Conservation (phyloP, 2,888 invertebrate genomes). For the Trissoscelio sp. region DNA sequence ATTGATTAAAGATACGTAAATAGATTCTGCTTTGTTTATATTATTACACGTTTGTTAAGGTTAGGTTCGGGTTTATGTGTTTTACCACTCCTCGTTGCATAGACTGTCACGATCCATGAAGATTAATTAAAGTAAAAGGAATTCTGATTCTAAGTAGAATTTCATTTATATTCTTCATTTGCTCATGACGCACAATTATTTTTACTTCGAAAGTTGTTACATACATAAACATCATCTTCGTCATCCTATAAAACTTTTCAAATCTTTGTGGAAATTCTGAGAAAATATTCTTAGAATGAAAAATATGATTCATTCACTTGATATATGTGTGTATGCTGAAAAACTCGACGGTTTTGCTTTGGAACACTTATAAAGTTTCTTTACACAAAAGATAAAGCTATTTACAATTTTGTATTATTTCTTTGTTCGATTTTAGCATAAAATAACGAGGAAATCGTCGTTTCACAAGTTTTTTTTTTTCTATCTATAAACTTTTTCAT, state of each 20-base stretch:
- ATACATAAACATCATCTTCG: neutral
- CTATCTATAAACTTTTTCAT: neutral
- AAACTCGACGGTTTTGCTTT: neutral
- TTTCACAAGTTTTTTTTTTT: neutral
- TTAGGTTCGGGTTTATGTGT: neutral
- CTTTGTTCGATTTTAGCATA: neutral
- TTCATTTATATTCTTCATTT: neutral
- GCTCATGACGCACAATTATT: conserved; percentile 31
- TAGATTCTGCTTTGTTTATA: conserved; percentile 5
- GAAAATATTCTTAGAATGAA: conserved; percentile 16
- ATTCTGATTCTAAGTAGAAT: neutral
- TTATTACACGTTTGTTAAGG: neutral
- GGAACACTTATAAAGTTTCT: conserved; percentile 1
- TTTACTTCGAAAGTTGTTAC: neutral
- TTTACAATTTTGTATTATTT: neutral
- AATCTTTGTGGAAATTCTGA: neutral
- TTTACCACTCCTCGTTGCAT: conserved; percentile 8
- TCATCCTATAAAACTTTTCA: conserved; percentile 11
- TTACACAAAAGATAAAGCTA: neutral
- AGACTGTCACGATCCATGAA: neutral
- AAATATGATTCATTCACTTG: conserved; percentile 19
- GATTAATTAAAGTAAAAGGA: conserved; percentile 25
- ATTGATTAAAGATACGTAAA: no score
- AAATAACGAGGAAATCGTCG: neutral
- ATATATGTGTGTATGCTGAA: no score